A percentile compares a stretch with the other conserved stretches of the same genome.
These are phyloP conservation scores for Caenorhabditis tropicalis DNA, from an alignment of 1,140 invertebrate genomes.

Conservation along the genomic window DNA sequence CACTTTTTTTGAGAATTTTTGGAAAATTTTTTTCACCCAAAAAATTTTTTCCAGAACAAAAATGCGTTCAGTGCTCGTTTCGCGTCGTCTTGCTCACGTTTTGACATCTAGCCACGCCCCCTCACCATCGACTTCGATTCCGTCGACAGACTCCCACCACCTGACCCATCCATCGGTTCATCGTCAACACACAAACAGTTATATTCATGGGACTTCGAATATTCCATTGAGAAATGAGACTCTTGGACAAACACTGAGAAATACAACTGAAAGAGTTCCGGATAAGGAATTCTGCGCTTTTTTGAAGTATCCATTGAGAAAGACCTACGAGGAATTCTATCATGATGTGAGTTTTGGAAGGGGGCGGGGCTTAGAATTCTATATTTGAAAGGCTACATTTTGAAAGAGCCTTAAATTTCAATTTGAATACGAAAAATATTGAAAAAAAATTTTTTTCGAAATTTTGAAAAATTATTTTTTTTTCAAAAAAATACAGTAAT, in stretches of 20 bases:
- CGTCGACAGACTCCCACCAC: neutral
- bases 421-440: too few species aligned
- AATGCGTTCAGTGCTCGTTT: neutral
- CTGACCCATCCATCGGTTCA: slow-evolving; percentile 30
- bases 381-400: too few species aligned
- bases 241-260: neutral
- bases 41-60: neutral
- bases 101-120: neutral
- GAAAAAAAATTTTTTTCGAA: too few species aligned
- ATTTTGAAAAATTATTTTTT: too few species aligned
- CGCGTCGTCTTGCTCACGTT: slow-evolving; percentile 11
- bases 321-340: slow-evolving; percentile 22
- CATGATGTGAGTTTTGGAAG: slow-evolving; percentile 39
- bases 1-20: too few species aligned
- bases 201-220: slow-evolving; percentile 22
- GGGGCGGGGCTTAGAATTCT: too few species aligned
- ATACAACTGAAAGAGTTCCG: slow-evolving; percentile 4
- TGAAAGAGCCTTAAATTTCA: too few species aligned
- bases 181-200: slow-evolving; percentile 5
- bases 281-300: slow-evolving; percentile 38
- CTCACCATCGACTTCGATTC: neutral
- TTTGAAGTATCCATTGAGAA: slow-evolving; percentile 13
- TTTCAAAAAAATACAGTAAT: too few species aligned
- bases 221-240: slow-evolving; percentile 21
- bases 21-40: neutral